Evolutionary conservation across 2,797 vertebrate species (phyloP).

Genomic region (Lagodon rhomboides): DNA sequence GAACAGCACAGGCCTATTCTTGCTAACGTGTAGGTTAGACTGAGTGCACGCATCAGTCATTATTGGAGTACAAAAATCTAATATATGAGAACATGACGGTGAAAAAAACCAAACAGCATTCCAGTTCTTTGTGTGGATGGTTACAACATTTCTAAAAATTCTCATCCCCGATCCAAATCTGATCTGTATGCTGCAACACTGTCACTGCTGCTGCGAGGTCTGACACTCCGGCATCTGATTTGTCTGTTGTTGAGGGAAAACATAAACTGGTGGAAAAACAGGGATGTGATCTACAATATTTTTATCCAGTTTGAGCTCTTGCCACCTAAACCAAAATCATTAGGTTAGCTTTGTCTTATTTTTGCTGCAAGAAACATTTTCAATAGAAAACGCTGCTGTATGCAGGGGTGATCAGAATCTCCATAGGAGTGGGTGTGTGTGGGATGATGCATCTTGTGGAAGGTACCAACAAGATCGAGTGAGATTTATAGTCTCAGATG

Average conservation of each 20-base stretch:
- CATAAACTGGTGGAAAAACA: conserved; percentile 13
- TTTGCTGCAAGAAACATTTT: conserved; percentile 4
- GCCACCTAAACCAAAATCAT: not conserved
- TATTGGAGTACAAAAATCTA: conserved; percentile 9
- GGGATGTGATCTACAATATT: not conserved
- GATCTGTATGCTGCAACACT: conserved; percentile 7
- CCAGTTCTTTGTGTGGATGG: not conserved
- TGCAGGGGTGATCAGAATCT: conserved; percentile 9
- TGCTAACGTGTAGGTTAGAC: not conserved
- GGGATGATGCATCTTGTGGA: conserved; percentile 40
- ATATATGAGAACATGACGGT: not conserved
- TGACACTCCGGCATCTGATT: conserved; percentile 34
- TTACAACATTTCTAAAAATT: not conserved
- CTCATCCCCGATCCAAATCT: not conserved
- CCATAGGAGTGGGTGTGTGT: conserved; percentile 39
- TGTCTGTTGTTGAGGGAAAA: conserved; percentile 31
- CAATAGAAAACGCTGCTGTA: not conserved
- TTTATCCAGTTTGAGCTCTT: not conserved
- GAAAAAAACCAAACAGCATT: conserved; percentile 3
- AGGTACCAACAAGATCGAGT: conserved; percentile 15
- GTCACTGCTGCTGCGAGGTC: conserved; percentile 20
- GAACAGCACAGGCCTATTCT: not conserved
- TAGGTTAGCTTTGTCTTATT: not conserved
- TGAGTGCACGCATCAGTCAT: conserved; percentile 1
- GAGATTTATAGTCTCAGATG: conserved; percentile 6